Percentiles rank a stretch among this genome's conserved stretches.
Evolutionary conservation across 2,797 vertebrate species (phyloP).

Genomic region (Coregonus sp.): DNA sequence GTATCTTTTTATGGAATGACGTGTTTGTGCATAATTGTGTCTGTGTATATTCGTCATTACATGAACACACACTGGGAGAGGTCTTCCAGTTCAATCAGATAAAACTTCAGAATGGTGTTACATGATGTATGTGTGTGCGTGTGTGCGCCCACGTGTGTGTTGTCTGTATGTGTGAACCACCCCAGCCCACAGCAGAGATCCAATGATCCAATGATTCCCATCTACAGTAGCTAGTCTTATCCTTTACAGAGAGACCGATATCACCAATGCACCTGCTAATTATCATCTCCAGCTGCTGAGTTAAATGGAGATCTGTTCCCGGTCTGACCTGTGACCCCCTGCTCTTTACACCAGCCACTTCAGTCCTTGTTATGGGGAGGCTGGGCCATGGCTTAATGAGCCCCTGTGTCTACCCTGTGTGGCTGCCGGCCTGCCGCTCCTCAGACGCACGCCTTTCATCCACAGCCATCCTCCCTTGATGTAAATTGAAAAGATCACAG

Average conservation of each 20-base stretch:
- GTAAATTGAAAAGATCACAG: constrained; percentile 97
- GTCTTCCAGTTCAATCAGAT: background rate
- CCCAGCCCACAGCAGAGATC: constrained; percentile 29
- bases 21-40: background rate
- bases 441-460: constrained; percentile 86
- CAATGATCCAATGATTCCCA: background rate
- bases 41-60: background rate
- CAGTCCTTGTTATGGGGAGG: constrained; percentile 78
- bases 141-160: constrained; percentile 1
- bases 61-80: background rate
- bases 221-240: constrained; percentile 47
- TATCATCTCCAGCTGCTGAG: constrained; percentile 84
- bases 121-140: background rate
- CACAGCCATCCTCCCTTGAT: constrained; percentile 85
- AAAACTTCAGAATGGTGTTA: background rate
- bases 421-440: constrained; percentile 70
- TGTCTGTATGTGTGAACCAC: constrained; percentile 18
- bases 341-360: constrained; percentile 82
- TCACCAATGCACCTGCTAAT: constrained; percentile 81
- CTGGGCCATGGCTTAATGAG: constrained; percentile 83
- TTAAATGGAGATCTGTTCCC: constrained; percentile 86
- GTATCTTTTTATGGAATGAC: background rate
- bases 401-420: constrained; percentile 81
- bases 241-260: constrained; percentile 70
- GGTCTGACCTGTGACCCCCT: constrained; percentile 79